Evolutionary conservation across 2,113 vertebrate genomes (phyloP), one percentile per base, ranked within the genome.

Genomic region (Gorilla gorilla): DNA sequence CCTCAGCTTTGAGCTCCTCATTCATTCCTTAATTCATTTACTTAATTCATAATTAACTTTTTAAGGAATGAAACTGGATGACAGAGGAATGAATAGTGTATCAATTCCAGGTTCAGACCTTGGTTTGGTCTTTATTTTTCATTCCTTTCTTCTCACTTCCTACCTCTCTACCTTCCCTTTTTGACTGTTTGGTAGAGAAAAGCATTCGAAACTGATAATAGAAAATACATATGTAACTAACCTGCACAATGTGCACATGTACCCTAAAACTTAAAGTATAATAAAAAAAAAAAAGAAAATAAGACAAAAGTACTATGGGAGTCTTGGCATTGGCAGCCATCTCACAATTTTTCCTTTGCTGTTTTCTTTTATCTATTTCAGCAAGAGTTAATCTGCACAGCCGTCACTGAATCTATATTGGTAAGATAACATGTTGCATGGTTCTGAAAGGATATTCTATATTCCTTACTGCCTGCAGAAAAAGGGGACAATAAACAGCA

Each of bases 261-360:
- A n/a, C n/a, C n/a, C n/a, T n/a, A n/a, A n/a, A n/a, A n/a, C n/a
- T n/a, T n/a, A n/a, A n/a, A n/a, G n/a, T n/a, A n/a, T n/a, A n/a
- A n/a, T n/a, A n/a, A n/a, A n/a, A n/a, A n/a, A n/a, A n/a, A n/a
- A n/a, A n/a, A n/a, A 61, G 55, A 89, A 76, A 76, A 27, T 35
- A 25, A 5, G 14, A 18, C 4, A 50, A 64, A 76, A 13, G 1
- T 11, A n/a, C 2, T n/a, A 7, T 23, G 32, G 22, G 22, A 2
- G 0, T 48, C 22, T 48, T 81, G 40, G 80, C 32, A 35, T 66
- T 68, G 57, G 30, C 17, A 61, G 35, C 9, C 48, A 64, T 35
- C 30, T 72, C 3, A 16, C 75, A 61, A 35, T 48, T 78, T 88
- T 93, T 68, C 48, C 78, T n/a, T 68, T 50, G 64, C 22, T 59